Conservation (phyloP, 2,888 invertebrate genomes). For the Melanostoma scalare region DNA sequence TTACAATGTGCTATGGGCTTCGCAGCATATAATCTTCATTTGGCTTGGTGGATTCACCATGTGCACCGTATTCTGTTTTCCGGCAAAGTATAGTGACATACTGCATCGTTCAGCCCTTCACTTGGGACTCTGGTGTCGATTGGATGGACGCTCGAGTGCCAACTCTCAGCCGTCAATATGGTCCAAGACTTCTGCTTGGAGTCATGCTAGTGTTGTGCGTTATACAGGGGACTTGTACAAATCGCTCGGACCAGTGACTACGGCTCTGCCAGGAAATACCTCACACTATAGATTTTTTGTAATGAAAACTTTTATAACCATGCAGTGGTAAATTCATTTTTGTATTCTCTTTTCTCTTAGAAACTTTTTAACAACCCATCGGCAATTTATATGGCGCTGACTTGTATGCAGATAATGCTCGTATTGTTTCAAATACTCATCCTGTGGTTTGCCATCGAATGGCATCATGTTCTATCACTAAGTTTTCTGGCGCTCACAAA, state of each 20-base stretch:
- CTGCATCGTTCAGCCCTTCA: constrained; percentile 95
- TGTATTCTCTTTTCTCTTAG: constrained; percentile 83
- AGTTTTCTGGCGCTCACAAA: constrained; percentile 94
- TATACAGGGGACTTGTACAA: constrained; percentile 88
- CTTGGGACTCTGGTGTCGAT: constrained; percentile 85
- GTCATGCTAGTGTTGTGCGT: constrained; percentile 88
- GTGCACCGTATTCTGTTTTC: constrained; percentile 87
- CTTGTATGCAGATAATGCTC: constrained; percentile 87
- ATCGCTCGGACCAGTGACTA: constrained; percentile 90
- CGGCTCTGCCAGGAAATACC: constrained; percentile 93
- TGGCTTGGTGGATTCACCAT: constrained; percentile 93
- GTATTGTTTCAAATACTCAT: constrained; percentile 91
- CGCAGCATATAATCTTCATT: constrained; percentile 92
- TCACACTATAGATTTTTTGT: constrained; percentile 94
- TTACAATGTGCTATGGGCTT: constrained; percentile 92
- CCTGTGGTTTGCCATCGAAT: constrained; percentile 90
- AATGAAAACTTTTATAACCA: constrained; percentile 81
- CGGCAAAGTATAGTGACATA: constrained; percentile 90
- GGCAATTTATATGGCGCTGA: constrained; percentile 87
- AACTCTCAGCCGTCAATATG: constrained; percentile 79
- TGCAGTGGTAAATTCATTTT: background rate
- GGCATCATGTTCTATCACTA: constrained; percentile 95
- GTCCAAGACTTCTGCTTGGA: constrained; percentile 87
- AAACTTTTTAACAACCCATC: constrained; percentile 94
- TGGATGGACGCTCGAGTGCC: constrained; percentile 76